Base-by-base conservation (phyloP, 1,140 invertebrate species). In the Asobara japonica region DNA sequence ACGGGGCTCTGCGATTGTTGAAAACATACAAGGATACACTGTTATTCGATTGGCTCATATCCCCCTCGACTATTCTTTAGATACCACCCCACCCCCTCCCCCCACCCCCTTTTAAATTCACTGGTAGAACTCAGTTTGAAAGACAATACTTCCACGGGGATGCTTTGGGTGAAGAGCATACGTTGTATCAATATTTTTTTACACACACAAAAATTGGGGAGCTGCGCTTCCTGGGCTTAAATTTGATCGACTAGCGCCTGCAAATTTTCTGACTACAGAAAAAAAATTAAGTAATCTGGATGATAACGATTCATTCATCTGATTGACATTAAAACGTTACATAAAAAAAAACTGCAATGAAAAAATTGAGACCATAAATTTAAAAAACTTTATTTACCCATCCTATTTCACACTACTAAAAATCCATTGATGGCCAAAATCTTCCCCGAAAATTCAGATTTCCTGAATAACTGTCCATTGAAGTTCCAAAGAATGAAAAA, bases 1-100 rank as follows among this genome's bases (percentile, higher is more conserved):
- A 67, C 72, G 69, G 56, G 41, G 68, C 66, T 73, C 71, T 71
- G 67, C 76, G 71, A 69, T 73, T 74, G 73, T 79, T 81, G 78
- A 84, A 84, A 84, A 85, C 80, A 85, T 78, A 77, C 80, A 77
- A 80, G 78, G 78, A 81, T 79, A 83, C 82, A 83, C 83, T 84
- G 83, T 83, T 84, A 82, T 84, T 83, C 83, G 79, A 86, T 86
- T 86, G 84, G 82, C 70, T 77, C 72, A 13, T 60, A 76, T 76
- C 68, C 74, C 76, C 77, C 74, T 45, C n/a, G 62, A 66, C 74
- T 48, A 33, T 61, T 27, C 74, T 73, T 45, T 77, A 60, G 65
- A 79, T 64, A 62, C 30, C 33, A 18, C 71, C 60, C 30, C 36
- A 41, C 51, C 51, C 48, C 48, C 48, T 27, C 64, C 45, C 36